phyloP scores from a whole-genome alignment of 1,140 invertebrate genomes.

The Drosophila kikkawai region DNA sequence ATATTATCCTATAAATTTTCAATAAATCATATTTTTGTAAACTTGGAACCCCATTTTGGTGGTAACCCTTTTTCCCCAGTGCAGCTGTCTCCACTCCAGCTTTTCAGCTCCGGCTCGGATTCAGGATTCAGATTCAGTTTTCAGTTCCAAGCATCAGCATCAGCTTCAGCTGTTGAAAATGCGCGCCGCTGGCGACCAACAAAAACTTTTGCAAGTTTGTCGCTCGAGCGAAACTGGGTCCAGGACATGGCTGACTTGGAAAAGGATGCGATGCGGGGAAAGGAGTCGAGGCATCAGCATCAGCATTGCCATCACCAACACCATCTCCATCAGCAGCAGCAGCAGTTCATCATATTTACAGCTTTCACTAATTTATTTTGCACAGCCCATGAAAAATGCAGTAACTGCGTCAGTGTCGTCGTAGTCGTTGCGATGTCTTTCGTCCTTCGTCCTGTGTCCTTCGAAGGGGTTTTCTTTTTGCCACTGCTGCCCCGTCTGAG shows the following conservation, averaged over 20 bases:
- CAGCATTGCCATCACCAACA: slow-evolving; percentile 9
- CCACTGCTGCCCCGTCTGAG: slow-evolving; percentile 33
- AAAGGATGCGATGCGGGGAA: slow-evolving; percentile 2
- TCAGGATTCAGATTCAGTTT: slow-evolving; percentile 35
- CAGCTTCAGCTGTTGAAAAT: slow-evolving; percentile 66
- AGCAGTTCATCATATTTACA: slow-evolving; percentile 81
- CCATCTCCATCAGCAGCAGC: slow-evolving; percentile 29
- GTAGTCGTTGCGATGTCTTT: slow-evolving; percentile 21
- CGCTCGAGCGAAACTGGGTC: slow-evolving; percentile 68
- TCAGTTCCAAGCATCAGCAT: slow-evolving; percentile 7
- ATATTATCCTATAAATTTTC: not conserved
- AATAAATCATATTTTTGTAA: not conserved
- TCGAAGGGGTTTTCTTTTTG: slow-evolving; percentile 35
- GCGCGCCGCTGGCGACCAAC: slow-evolving; percentile 66
- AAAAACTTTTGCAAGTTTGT: slow-evolving; percentile 68
- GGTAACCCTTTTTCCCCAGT: not conserved
- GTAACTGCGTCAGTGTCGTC: slow-evolving; percentile 44
- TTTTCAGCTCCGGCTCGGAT: slow-evolving; percentile 51
- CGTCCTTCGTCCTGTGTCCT: slow-evolving; percentile 21
- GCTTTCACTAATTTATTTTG: slow-evolving; percentile 79
- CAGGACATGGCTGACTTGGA: slow-evolving; percentile 39
- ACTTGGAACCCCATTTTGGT: not conserved
- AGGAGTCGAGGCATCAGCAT: slow-evolving; percentile 12
- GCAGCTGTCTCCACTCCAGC: slow-evolving; percentile 36
- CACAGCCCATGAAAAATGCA: slow-evolving; percentile 78